Base-by-base conservation (phyloP, 1,140 invertebrate species). In the Chelonus insularis region DNA sequence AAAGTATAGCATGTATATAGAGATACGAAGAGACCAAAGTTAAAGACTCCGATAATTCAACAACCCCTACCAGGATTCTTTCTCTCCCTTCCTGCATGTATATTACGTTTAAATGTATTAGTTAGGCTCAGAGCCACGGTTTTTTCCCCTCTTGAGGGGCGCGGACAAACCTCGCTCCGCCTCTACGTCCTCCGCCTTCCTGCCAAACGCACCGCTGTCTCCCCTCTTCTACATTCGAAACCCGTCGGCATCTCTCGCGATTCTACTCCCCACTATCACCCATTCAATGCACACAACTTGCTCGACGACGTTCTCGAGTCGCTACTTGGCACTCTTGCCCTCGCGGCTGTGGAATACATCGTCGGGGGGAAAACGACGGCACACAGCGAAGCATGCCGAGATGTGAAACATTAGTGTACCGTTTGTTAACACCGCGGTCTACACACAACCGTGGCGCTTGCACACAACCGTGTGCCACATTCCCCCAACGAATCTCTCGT, bases 131-230 rank as follows among this genome's bases (percentile, higher is more conserved):
- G 75, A 72, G 72, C 71, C 66, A 56, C 66, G 78, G 65, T 80
- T 84, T 84, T 84, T 84, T 84, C 81, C 82, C 84, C 82, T 82
- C 79, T 36, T 48, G 20, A 69, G 71, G 79, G 80, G 82, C 76
- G 75, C 73, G 78, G 75, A 75, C 77, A 66, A 72, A 66, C 68
- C 68, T 78, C 71, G 83, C 74, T 69, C 79, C 83, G 82, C 83
- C 83, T 66, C 66, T 65, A 23, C 66, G 75, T 73, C 73, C 74
- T 73, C 69, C 70, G 25, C 57, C 47, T 29, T 32, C 37, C 23
- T n/a, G n/a, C n/a, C n/a, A n/a, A n/a, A n/a, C 20, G 18, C 39
- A 59, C 64, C 64, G 57, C 65, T 59, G 16, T 45, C 25, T 58
- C 25, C 57, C 59, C 63, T 67, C 64, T 70, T 59, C 71, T 56